A percentile compares a stretch with the other conserved stretches of the same genome.
Conservation (phyloP, 2,797 vertebrate species). For the Notolabrus celidotus region DNA sequence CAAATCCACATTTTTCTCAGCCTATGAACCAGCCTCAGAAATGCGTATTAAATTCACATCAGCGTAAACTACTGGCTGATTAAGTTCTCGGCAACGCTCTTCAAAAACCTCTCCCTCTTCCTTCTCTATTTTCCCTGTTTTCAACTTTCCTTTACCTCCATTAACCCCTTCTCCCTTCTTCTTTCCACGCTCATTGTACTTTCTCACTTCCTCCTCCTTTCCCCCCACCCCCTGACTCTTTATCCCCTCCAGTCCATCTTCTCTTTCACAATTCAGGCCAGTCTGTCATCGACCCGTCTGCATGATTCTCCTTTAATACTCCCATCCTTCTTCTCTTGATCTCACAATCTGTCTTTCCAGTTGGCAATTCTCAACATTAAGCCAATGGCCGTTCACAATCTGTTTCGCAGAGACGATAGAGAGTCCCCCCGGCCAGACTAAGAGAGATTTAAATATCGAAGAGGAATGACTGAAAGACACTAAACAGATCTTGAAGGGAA, state of each 20-base stretch:
- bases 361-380: conserved; percentile 50
- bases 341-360: conserved; percentile 58
- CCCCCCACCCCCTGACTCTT: conserved; percentile 22
- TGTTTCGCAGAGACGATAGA: conserved; percentile 69
- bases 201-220: conserved; percentile 1
- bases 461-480: conserved; percentile 47
- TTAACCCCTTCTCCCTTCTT: conserved; percentile 18
- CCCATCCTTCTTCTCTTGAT: conserved; percentile 47
- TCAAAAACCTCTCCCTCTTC: conserved; percentile 22
- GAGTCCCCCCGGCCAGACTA: conserved; percentile 28
- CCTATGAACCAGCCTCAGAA: conserved; percentile 64
- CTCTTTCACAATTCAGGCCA: conserved; percentile 63
- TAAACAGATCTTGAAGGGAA: conserved; percentile 46
- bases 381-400: conserved; percentile 72
- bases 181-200: not conserved
- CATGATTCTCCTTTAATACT: conserved; percentile 50
- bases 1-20: conserved; percentile 51
- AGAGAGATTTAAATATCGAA: conserved; percentile 39
- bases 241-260: conserved; percentile 45
- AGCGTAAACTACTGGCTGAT: conserved; percentile 50
- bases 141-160: not conserved
- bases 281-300: conserved; percentile 65
- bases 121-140: conserved; percentile 17
- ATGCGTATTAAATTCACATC: conserved; percentile 67
- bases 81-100: conserved; percentile 29